Base-by-base conservation (phyloP, 1,140 invertebrate species). In the Tetramorium simillimum region DNA sequence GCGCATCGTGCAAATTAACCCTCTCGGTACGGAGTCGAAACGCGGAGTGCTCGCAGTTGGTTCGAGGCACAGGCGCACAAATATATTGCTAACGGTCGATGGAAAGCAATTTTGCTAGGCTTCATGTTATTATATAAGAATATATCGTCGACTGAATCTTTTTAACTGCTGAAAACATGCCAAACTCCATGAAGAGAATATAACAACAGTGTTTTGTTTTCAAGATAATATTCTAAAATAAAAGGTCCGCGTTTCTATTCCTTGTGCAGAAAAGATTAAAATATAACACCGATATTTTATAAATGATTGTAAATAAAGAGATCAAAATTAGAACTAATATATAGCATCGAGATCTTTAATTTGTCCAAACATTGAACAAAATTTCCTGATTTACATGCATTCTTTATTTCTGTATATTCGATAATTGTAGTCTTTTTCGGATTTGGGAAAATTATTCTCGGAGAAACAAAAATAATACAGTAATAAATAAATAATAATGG, bases 1-100 rank as follows among this genome's bases (percentile, higher is more conserved):
- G 7, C 18, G 24, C 40, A 73, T 73, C 80, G 53, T 9, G 69
- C 69, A 75, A 73, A 84, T 84, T 84, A 84, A 84, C 24, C 24
- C 40, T 60, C 62, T 84, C 18, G 49, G 18, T 16, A 40, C n/a
- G 51, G 7, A 37, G 3, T 70, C 21, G 46, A 56, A 56, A 73
- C 40, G 33, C n/a, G 43, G 14, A 21, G 28, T 28, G 77, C 21
- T 43, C 76, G 21, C 58, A 77, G 56, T 6, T 49, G 63, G 63
- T 10, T 46, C 63, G n/a, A 56, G 24, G 10, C 40, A 62, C 24
- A 33, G 16, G 33, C 24, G 69, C 77, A 24, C 58, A 43, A 46
- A 81, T 81, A 37, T 16, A 49, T 51, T 28, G 37, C 49, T 81
- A 53, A 56, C 46, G 63, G 18, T 56, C 77, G 49, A 56, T 81